Evolutionary conservation across 2,888 invertebrate species (phyloP).

Genomic region (Hydraecia micacea): DNA sequence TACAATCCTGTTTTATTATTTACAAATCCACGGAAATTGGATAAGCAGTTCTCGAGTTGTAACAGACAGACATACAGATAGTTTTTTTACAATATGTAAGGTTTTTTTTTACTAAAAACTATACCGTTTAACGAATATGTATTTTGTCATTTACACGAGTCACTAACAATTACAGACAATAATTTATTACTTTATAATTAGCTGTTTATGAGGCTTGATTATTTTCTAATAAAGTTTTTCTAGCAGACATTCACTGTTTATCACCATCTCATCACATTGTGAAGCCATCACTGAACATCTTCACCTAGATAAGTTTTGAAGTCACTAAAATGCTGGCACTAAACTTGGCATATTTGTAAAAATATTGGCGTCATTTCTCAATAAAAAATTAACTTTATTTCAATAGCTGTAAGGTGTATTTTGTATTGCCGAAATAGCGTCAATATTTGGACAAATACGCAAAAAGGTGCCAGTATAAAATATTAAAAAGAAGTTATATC

Average conservation of each 20-base stretch:
- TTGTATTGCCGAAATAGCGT: conserved; percentile 2
- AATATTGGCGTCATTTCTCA: conserved; percentile 2
- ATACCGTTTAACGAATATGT: conserved; percentile 13
- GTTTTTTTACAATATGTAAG: conserved; percentile 2
- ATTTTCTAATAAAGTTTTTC: conserved; percentile 19
- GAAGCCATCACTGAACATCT: conserved; percentile 9
- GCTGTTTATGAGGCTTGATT: conserved; percentile 9
- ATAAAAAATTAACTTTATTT: conserved; percentile 21
- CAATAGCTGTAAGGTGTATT: background rate
- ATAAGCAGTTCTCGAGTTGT: conserved; percentile 2
- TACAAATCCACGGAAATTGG: background rate
- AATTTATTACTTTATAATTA: conserved; percentile 46
- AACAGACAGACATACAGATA: conserved; percentile 19
- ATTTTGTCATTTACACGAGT: conserved; percentile 24
- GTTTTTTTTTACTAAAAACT: conserved; percentile 30
- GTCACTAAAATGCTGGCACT: conserved; percentile 1
- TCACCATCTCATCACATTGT: conserved; percentile 27
- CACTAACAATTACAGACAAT: conserved; percentile 32
- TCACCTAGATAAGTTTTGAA: conserved; percentile 7
- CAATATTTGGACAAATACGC: conserved; percentile 1
- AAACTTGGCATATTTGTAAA: background rate
- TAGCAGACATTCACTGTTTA: conserved; percentile 31
- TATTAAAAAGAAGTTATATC: conserved; percentile 13
- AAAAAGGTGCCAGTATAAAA: background rate
- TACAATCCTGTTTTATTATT: conserved; percentile 11